Base-by-base conservation (phyloP, 2,888 invertebrate species). In the Hipparchia semele region DNA sequence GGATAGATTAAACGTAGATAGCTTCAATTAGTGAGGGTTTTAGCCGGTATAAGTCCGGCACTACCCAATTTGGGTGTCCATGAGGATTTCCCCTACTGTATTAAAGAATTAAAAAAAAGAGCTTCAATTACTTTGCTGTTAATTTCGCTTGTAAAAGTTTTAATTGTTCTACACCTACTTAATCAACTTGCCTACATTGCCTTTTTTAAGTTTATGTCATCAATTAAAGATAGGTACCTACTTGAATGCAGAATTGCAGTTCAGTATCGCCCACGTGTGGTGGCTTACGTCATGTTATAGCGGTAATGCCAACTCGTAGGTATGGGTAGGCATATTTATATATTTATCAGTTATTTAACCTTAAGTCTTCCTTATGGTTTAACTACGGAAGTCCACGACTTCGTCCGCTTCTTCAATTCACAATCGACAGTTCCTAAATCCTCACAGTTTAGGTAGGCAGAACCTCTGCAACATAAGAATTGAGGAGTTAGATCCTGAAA, bases 211-310 rank as follows among this genome's bases (percentile, higher is more conserved):
- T 58, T 59, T 51, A 49, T 68, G 59, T 68, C 68, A 68, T 49
- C 68, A 33, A 60, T 49, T 59, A 49, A 68, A 10, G 68, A 23
- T 58, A 68, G 13, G 5, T 9, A 59, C 59, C 46, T 59, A 56
- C 67, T 56, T 67, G 56, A 45, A 53, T 71, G 56, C 62, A 69
- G 68, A 73, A 71, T 73, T 71, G 67, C 68, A 60, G 72, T 70
- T 68, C 53, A 53, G 65, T 6, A 23, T 64, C 76, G 72, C 77
- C 77, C 77, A 77, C 77, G 77, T 77, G 77, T 70, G 59, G 61
- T 33, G 65, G 61, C 51, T 77, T 77, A 72, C 76, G 77, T 76
- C 77, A 76, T 76, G 56, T 67, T 67, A 46, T 61, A 75, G 71
- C 73, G 73, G 73, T 75, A 75, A 73, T 71, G 69, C 71, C 39